Evolutionary conservation across 1,140 invertebrate species (phyloP), one percentile per base, ranked within the genome.

Genomic region (Orius insidiosus): DNA sequence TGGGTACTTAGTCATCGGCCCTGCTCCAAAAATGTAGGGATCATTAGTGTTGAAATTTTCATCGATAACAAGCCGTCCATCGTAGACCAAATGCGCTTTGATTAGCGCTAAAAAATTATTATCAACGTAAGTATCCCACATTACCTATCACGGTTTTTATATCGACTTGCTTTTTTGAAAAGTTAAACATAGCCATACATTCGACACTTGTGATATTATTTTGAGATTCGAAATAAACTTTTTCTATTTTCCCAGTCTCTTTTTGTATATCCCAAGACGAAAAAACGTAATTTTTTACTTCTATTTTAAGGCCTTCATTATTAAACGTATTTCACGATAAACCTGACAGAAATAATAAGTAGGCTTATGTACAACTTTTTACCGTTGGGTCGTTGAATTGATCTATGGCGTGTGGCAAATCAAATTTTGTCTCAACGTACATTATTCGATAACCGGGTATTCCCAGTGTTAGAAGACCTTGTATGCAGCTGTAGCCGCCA

Each of bases 1-100:
- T 1, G 71, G 68, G 54, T 77, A 78, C 39, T 67, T 65, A 1
- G 76, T 77, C 34, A 77, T 57, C 0, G 76, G 65, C 1, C 80
- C 81, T 16, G 78, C 79, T 1, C 70, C 79, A 49, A 69, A 72
- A 37, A 85, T 74, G 37, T 61, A 60, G 0, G 68, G 66, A 57
- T 84, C 80, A 59, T 78, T 80, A 0, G 80, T 85, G 34, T 71
- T 65, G 54, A 73, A 80, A 15, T 69, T 57, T 0, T 67, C 59
- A 52, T 78, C 70, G 34, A 85, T 78, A 2, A 84, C 71, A 19
- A 85, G 55, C 9, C 69, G 68, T 30, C 74, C 76, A 55, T 83
- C 75, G 60, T 76, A 84, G 2, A 80, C 72, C 6, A 85, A 56
- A 24, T 74, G 77, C 11, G 73, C 64, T 47, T 70, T 65, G 37